Evolutionary conservation across 1,140 invertebrate species (phyloP), one percentile per base, ranked within the genome.

Genomic region (Chrysoperla carnea): DNA sequence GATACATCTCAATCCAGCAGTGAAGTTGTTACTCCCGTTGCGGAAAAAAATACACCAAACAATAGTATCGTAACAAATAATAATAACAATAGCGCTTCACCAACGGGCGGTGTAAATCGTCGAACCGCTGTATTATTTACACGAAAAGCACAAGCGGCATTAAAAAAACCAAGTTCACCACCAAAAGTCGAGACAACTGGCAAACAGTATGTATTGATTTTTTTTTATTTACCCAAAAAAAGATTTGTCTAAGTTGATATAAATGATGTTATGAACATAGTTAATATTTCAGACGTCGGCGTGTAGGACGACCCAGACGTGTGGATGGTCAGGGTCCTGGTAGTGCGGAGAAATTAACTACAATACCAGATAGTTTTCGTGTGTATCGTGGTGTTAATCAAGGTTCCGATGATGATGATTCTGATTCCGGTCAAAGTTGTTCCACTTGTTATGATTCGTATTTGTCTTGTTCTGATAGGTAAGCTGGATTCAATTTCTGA

Each of bases 51-150:
- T 11, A 43, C 44, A 11, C 6, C 48, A 48, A 6, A 47, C 42
- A 28, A 53, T 48, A 46, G 28, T 48, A 37, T 47, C 8, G 39
- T 50, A 23, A 37, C 23, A 33, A 40, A 28, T 37, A 41, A 41
- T 35, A 37, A 57, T 0, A 56, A 53, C 43, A 61, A 58, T 27
- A 64, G 58, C 46, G 58, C 62, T 31, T 63, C 64, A 4, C 41
- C 28, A 36, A 53, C 59, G 45, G 61, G 69, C 31, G 79, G 81
- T 29, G 82, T 88, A 0, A 88, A 88, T 60, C 67, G 84, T 37
- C 64, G 84, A 53, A 88, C 82, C 13, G 78, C 83, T n/a, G 82
- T 88, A 31, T 56, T 88, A 6, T 81, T 88, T 48, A 84, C 81
- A 3, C 72, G 82, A 35, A 88, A 89, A 59, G 73, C 74, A 0